These are phyloP conservation scores for Zele albiditarsus DNA, from an alignment of 2,888 invertebrate species.

Conservation along the genomic window DNA sequence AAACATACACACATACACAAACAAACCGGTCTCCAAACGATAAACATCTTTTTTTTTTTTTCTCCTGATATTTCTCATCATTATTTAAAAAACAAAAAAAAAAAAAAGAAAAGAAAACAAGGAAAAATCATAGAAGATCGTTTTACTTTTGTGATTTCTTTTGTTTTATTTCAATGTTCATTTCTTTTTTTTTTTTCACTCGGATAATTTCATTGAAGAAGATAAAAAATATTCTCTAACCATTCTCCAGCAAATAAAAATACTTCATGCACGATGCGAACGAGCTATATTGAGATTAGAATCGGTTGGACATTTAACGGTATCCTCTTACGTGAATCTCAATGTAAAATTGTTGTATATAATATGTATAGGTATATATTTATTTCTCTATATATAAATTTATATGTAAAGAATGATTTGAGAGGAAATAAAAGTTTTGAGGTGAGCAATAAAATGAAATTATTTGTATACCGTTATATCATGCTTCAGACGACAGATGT, in stretches of 20 bases:
- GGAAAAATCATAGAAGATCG: neutral
- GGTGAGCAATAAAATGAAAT: neutral
- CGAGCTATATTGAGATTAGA: slow-evolving; percentile 12
- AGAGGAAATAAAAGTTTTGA: neutral
- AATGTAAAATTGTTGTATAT: neutral
- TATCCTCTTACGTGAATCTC: slow-evolving; percentile 8
- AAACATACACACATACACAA: slow-evolving; percentile 2
- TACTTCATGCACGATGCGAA: slow-evolving; percentile 1
- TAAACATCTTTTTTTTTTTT: neutral
- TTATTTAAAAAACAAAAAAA: neutral
- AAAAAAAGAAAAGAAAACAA: neutral
- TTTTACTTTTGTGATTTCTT: neutral
- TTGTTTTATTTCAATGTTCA: neutral
- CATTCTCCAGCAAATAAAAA: neutral
- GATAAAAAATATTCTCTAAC: neutral
- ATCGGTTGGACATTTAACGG: slow-evolving; percentile 20
- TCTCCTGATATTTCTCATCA: neutral
- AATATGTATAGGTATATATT: too few species aligned
- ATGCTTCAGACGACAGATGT: slow-evolving; percentile 1
- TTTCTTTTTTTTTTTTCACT: neutral
- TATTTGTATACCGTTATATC: slow-evolving; percentile 1
- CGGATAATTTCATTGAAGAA: slow-evolving; percentile 3
- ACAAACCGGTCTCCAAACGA: slow-evolving; percentile 7
- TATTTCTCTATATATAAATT: neutral
- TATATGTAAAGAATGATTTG: neutral